Evolutionary conservation across 2,113 vertebrate species (phyloP).

Genomic region (Cololabis saira): DNA sequence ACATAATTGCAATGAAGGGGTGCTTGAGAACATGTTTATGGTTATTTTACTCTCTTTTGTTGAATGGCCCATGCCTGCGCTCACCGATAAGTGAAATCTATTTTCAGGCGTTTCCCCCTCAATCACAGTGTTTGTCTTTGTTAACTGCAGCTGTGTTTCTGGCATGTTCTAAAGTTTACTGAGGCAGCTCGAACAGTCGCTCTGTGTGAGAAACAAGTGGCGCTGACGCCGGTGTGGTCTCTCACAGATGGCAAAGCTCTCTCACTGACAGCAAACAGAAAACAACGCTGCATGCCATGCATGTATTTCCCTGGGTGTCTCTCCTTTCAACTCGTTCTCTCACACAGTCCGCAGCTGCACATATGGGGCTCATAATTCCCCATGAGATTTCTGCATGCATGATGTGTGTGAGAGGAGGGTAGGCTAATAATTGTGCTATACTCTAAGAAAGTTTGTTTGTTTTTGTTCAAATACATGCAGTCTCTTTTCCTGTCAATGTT

Average conservation of each 20-base stretch:
- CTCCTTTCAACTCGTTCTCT: constrained; percentile 52
- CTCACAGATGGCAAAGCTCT: constrained; percentile 51
- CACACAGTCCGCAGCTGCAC: constrained; percentile 68
- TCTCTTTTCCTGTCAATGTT: constrained; percentile 1
- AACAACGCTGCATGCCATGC: constrained; percentile 54
- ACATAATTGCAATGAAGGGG: not conserved
- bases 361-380: constrained; percentile 53
- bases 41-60: not conserved
- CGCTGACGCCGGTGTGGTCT: constrained; percentile 43
- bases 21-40: not conserved
- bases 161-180: constrained; percentile 41
- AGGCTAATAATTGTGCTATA: not conserved
- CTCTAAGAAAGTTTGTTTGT: not conserved
- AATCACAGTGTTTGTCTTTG: constrained; percentile 41
- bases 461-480: constrained; percentile 2
- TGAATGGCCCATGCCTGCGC: not conserved
- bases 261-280: constrained; percentile 53
- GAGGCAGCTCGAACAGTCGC: constrained; percentile 34
- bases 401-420: constrained; percentile 1
- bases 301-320: constrained; percentile 38
- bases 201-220: constrained; percentile 40
- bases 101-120: constrained; percentile 18
- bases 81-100: constrained; percentile 14
- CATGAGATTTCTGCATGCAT: constrained; percentile 16
- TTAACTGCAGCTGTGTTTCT: constrained; percentile 56